These are phyloP conservation scores for Heteromyza rotundicornis DNA, from an alignment of 2,888 invertebrate genomes.

Conservation along the genomic window DNA sequence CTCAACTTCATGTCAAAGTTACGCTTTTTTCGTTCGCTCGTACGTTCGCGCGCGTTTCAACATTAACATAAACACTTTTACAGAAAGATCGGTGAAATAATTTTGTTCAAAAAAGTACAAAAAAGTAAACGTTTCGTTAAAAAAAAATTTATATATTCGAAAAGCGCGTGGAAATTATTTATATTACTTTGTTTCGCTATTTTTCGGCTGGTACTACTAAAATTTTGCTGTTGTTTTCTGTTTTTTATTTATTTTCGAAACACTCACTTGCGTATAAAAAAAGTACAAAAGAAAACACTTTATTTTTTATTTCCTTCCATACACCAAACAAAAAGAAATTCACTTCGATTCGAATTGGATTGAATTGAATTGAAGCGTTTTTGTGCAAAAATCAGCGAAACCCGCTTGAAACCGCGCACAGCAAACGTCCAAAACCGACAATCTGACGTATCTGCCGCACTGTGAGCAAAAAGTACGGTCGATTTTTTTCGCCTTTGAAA, in stretches of 20 bases:
- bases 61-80: too few species aligned
- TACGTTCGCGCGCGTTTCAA: too few species aligned
- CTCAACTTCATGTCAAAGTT: conserved; percentile 7
- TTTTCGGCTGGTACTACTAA: background rate
- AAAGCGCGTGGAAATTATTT: background rate
- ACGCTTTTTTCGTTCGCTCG: conserved; percentile 1
- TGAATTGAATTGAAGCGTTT: background rate
- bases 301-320: too few species aligned
- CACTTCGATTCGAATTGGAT: background rate
- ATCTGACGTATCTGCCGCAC: conserved; percentile 23
- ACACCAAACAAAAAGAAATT: conserved; percentile 23
- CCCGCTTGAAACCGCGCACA: conserved; percentile 23
- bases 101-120: too few species aligned
- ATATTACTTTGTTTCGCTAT: too few species aligned
- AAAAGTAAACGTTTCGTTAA: too few species aligned
- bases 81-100: too few species aligned
- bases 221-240: background rate
- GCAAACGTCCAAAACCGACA: conserved; percentile 25
- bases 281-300: too few species aligned
- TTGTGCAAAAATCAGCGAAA: background rate
- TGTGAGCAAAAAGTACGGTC: conserved; percentile 17
- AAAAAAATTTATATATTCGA: background rate
- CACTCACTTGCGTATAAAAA: too few species aligned
- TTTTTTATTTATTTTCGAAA: background rate
- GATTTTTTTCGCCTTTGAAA: conserved; percentile 1